These are phyloP conservation scores for Catostylus mosaicus DNA, from an alignment of 30 jellyfish, hydroid and myxozoan genomes.

Conservation along the genomic window DNA sequence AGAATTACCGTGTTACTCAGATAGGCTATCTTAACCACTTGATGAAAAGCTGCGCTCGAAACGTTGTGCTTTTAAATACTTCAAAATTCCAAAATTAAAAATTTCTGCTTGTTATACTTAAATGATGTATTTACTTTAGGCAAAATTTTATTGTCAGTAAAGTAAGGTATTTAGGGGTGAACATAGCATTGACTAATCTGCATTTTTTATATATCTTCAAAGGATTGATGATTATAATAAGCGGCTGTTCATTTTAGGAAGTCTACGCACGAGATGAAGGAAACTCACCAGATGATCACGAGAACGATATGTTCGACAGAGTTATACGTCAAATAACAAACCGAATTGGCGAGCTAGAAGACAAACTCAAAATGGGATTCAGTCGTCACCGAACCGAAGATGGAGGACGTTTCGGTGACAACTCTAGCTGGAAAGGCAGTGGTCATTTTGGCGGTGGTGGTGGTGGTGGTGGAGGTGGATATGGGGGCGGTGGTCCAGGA, in stretches of 20 bases:
- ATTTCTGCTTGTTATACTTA: too few relatives aligned
- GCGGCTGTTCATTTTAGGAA: slow-evolving; percentile 69
- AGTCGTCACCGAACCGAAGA: slow-evolving; percentile 26
- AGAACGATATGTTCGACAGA: slow-evolving; percentile 94
- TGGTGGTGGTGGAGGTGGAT: slow-evolving; percentile 73
- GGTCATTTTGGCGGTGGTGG: slow-evolving; percentile 70
- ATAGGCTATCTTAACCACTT: too few relatives aligned
- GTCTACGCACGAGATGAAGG: slow-evolving; percentile 99
- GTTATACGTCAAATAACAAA: slow-evolving; percentile 91
- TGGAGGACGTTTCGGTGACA: slow-evolving; percentile 33
- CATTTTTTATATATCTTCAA: too few relatives aligned
- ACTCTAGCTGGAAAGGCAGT: slow-evolving; percentile 55
- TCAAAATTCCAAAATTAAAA: too few relatives aligned
- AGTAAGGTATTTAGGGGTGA: too few relatives aligned
- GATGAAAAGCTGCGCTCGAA: too few relatives aligned
- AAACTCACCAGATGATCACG: slow-evolving; percentile 98
- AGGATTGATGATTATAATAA: not conserved
- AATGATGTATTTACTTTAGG: too few relatives aligned
- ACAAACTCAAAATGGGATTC: slow-evolving; percentile 35
- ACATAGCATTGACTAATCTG: too few relatives aligned
- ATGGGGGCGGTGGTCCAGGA: slow-evolving; percentile 63
- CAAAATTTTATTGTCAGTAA: too few relatives aligned
- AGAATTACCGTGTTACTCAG: too few relatives aligned
- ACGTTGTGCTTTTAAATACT: too few relatives aligned
- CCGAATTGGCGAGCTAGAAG: slow-evolving; percentile 93